Evolutionary conservation across 2,888 invertebrate species (phyloP).

Genomic region (Anaspis maculata): DNA sequence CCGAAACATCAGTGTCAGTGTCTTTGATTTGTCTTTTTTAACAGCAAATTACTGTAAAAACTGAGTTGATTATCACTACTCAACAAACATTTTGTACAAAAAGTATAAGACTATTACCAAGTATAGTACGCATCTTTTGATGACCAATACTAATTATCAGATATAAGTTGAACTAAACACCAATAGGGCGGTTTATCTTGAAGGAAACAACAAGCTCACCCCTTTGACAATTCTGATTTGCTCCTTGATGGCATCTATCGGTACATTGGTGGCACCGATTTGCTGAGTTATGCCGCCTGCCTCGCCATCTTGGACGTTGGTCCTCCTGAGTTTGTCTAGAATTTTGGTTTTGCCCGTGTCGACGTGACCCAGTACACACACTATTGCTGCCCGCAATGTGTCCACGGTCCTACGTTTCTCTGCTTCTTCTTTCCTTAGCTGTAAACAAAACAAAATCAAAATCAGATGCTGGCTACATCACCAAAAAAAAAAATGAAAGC

Average conservation of each 20-base stretch:
- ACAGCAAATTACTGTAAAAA: too few relatives aligned
- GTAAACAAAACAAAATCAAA: conserved; percentile 21
- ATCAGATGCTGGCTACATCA: background rate
- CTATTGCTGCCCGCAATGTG: conserved; percentile 86
- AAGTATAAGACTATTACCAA: too few relatives aligned
- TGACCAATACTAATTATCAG: too few relatives aligned
- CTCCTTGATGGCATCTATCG: conserved; percentile 89
- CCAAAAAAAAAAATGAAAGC: conserved; percentile 2
- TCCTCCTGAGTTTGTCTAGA: conserved; percentile 84
- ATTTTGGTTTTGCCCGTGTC: conserved; percentile 99
- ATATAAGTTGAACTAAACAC: too few relatives aligned
- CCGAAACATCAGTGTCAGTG: too few relatives aligned
- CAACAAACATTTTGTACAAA: too few relatives aligned
- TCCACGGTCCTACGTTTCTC: conserved; percentile 60
- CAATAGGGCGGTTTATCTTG: too few relatives aligned
- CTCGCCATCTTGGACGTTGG: conserved; percentile 90
- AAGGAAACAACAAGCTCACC: too few relatives aligned
- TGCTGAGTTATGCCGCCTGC: conserved; percentile 99
- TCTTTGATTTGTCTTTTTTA: too few relatives aligned
- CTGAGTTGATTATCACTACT: too few relatives aligned
- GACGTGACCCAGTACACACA: conserved; percentile 97
- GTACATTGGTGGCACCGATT: conserved; percentile 99
- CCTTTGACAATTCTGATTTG: conserved; percentile 91
- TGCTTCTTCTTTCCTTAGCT: conserved; percentile 60
- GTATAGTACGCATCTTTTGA: too few relatives aligned